These are phyloP conservation scores for Sclerurus mexicanus DNA, from an alignment of 2,113 vertebrate species.

Conservation along the genomic window DNA sequence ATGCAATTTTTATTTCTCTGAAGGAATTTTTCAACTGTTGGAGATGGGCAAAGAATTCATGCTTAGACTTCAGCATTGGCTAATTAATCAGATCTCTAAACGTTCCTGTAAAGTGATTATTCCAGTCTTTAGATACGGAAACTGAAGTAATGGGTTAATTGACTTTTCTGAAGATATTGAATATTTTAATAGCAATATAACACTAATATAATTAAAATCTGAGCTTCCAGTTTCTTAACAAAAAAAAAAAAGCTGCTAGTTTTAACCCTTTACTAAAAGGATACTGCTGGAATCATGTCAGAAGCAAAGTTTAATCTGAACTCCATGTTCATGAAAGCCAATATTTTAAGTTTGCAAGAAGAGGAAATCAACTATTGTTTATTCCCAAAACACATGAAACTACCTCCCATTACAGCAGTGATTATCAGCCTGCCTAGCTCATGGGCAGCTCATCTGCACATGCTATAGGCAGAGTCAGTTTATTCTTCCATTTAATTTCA, in stretches of 20 bases:
- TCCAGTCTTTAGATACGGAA: background rate
- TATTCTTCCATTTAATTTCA: background rate
- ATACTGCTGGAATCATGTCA: background rate
- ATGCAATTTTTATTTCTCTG: background rate
- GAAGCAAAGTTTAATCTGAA: background rate
- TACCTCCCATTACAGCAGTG: background rate
- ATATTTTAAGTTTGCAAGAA: background rate
- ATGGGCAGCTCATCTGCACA: background rate
- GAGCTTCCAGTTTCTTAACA: background rate
- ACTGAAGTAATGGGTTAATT: background rate
- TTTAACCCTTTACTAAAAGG: background rate
- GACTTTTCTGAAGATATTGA: background rate
- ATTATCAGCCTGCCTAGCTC: background rate
- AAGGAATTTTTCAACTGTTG: background rate
- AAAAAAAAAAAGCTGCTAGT: background rate
- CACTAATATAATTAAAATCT: background rate
- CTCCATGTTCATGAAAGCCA: background rate
- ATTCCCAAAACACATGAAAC: background rate
- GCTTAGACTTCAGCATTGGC: background rate
- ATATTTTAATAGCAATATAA: background rate
- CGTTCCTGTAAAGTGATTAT: background rate
- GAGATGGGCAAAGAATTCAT: background rate
- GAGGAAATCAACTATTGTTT: background rate
- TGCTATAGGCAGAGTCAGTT: background rate
- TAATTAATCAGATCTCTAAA: slow-evolving; percentile 4